Evolutionary conservation across 2,797 vertebrate species (phyloP).

Genomic region (Coreius guichenoti): DNA sequence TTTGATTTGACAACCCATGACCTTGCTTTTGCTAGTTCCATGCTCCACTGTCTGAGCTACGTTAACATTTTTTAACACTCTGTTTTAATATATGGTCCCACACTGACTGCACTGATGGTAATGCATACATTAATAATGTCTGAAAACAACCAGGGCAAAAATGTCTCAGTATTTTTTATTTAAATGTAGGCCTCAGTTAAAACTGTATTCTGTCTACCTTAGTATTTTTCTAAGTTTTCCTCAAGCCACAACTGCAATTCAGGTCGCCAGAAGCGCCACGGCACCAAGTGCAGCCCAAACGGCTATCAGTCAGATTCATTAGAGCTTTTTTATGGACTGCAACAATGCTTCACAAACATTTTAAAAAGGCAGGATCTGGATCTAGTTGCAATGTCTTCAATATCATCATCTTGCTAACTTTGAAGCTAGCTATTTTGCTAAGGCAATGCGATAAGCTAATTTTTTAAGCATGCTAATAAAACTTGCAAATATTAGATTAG

Average conservation of each 20-base stretch:
- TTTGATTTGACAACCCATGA: background rate
- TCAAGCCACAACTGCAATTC: too few relatives aligned
- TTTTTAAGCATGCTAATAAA: background rate
- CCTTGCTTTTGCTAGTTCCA: background rate
- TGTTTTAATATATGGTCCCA: too few relatives aligned
- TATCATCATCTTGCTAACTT: background rate
- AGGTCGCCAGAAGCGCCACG: too few relatives aligned
- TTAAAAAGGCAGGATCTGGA: background rate
- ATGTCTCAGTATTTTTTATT: background rate
- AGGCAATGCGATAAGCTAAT: background rate
- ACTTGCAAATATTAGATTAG: background rate
- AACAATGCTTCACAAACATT: background rate
- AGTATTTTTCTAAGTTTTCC: too few relatives aligned
- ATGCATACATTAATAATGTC: background rate
- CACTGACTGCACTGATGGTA: background rate
- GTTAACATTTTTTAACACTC: too few relatives aligned
- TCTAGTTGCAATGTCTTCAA: background rate
- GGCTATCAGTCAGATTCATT: background rate
- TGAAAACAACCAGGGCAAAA: background rate
- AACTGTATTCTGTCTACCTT: background rate
- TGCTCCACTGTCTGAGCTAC: too few relatives aligned
- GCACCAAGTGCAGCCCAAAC: background rate
- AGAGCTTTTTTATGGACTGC: background rate
- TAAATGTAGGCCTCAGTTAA: background rate
- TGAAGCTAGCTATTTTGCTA: background rate